Evolutionary conservation across 2,113 vertebrate genomes (phyloP), one percentile per base, ranked within the genome.

Genomic region (Poeciliopsis prolifica): DNA sequence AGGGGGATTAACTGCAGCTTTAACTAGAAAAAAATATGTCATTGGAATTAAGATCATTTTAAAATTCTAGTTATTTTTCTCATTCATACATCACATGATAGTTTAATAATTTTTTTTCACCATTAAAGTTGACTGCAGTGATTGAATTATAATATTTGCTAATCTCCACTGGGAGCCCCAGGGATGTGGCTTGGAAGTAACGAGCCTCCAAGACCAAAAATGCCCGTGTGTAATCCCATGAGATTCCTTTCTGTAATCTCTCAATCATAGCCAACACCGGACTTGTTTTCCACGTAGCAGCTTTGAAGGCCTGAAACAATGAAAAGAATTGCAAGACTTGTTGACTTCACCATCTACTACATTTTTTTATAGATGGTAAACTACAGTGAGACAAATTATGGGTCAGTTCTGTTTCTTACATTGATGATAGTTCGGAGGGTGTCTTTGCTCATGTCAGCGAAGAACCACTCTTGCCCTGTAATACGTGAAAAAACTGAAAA

Each of bases 161-260:
- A 19, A 95, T 94, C 88, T 95, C 95, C 35, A 91, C 67, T 17
- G 94, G 94, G 4, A 95, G 74, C 61, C 95, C 95, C 54, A 95
- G 79, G 40, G 80, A 88, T 30, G 92, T 93, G 11, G 95, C 89
- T 77, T 93, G 91, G 65, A 93, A 85, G 68, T 89, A 94, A 66
- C 94, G 92, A 37, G 78, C 89, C 79, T 95, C 95, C 61, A 86
- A 60, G 14, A 78, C 80, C 48, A 95, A 69, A 44, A 81, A 93
- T 0, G 93, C 15, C 68, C 94, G 93, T 7, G 92, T 92, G 78
- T 83, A 63, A 42, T 93, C 91, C 91, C 89, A 94, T 14, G 92
- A 91, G 19, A 74, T 8, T 30, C 94, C 93, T 12, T 48, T 92
- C 74, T 88, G 81, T 51, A 94, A 66, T 62, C 74, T 54, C 65